Conservation (phyloP, 2,888 invertebrate genomes). For the Himalopsyche anomala region DNA sequence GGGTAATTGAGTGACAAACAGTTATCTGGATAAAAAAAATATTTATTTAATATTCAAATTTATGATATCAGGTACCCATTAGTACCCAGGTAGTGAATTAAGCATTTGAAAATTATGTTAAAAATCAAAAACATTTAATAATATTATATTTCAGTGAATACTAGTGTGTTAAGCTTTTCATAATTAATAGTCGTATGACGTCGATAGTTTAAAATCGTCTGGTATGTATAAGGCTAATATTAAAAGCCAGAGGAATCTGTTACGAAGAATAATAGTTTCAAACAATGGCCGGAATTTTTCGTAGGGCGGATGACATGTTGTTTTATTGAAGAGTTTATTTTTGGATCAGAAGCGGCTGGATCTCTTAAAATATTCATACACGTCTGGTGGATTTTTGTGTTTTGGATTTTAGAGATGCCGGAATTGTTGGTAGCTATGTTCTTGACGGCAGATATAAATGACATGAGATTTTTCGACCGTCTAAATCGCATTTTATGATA, state of each 20-base stretch:
- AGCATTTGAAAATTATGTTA: not conserved
- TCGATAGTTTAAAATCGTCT: slow-evolving; percentile 29
- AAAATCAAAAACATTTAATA: not conserved
- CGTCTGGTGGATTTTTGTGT: slow-evolving; percentile 28
- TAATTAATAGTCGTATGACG: not conserved
- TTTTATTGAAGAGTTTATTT: slow-evolving; percentile 40
- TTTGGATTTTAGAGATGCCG: slow-evolving; percentile 17
- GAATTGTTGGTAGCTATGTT: slow-evolving; percentile 10
- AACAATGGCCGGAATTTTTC: slow-evolving; percentile 61
- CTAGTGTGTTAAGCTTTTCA: not conserved
- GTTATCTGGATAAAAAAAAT: too few relatives aligned
- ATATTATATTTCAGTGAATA: not conserved
- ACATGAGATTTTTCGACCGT: not conserved
- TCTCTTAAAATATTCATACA: slow-evolving; percentile 39
- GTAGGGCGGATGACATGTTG: slow-evolving; percentile 32
- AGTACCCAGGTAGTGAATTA: too few relatives aligned
- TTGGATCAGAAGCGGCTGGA: slow-evolving; percentile 30
- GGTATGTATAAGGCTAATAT: slow-evolving; percentile 31
- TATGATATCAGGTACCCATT: too few relatives aligned
- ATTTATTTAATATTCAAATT: too few relatives aligned
- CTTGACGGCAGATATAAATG: slow-evolving; percentile 27
- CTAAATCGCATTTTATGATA: slow-evolving; percentile 17
- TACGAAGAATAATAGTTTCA: slow-evolving; percentile 61
- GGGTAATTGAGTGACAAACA: too few relatives aligned
- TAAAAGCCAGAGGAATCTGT: slow-evolving; percentile 54